Conservation (phyloP, 2,888 invertebrate genomes). For the Schizaphis graminum region DNA sequence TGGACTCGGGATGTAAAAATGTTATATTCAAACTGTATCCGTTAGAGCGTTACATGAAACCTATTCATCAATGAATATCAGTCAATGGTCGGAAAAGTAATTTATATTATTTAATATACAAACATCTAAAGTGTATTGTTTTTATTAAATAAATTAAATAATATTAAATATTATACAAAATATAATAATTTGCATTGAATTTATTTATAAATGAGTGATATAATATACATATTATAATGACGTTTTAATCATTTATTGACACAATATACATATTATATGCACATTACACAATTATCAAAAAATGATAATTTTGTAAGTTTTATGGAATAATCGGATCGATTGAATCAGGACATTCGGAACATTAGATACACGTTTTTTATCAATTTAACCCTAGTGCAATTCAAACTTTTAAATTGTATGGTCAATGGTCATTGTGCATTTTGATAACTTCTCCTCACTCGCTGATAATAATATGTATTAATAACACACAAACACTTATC, state of each 20-base stretch:
- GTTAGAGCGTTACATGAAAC: not conserved
- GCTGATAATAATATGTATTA: not conserved
- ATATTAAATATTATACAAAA: not conserved
- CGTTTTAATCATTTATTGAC: too few species aligned
- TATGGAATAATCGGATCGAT: not conserved
- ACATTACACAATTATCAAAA: not conserved
- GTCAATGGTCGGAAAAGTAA: not conserved
- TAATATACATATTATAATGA: not conserved
- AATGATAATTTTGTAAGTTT: not conserved
- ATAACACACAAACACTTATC: not conserved
- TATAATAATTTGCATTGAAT: not conserved
- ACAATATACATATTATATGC: too few species aligned
- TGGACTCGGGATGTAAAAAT: not conserved
- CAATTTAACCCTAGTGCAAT: not conserved
- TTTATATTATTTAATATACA: not conserved
- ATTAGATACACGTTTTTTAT: not conserved
- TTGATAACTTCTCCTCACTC: not conserved
- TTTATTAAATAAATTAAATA: too few species aligned
- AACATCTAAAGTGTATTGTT: not conserved
- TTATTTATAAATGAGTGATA: not conserved
- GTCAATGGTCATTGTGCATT: not conserved
- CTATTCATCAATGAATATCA: not conserved
- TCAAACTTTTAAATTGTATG: not conserved
- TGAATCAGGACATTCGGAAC: not conserved
- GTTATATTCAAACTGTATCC: not conserved